phyloP scores from a whole-genome alignment of 2,113 vertebrate genomes.

The Myocastor coypus region DNA sequence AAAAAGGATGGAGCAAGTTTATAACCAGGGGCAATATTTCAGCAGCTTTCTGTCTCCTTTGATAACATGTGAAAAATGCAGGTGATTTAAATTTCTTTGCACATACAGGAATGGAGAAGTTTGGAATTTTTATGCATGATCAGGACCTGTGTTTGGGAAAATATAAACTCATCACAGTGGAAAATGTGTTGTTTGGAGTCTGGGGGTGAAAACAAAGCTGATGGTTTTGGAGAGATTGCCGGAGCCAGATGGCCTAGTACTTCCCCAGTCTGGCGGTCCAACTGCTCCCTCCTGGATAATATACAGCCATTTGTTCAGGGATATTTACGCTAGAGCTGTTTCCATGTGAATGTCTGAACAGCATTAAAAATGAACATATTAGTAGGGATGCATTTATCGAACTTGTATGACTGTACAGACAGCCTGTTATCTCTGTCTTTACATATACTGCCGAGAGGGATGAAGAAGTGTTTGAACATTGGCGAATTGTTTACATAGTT shows the following conservation, averaged over 20 bases:
- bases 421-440: slow-evolving; percentile 79
- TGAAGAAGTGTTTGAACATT: slow-evolving; percentile 75
- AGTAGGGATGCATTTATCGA: slow-evolving; percentile 89
- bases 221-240: slow-evolving; percentile 93
- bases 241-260: slow-evolving; percentile 93
- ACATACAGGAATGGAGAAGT: slow-evolving; percentile 88
- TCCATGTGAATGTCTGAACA: slow-evolving; percentile 92
- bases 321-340: slow-evolving; percentile 93
- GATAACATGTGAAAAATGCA: slow-evolving; percentile 87
- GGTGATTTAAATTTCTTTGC: slow-evolving; percentile 91
- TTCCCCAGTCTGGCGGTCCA: slow-evolving; percentile 92
- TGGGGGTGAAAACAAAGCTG: slow-evolving; percentile 94
- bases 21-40: slow-evolving; percentile 82
- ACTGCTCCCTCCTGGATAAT: slow-evolving; percentile 94
- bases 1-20: slow-evolving; percentile 81
- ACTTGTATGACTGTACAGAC: slow-evolving; percentile 85
- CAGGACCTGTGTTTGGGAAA: slow-evolving; percentile 92
- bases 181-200: slow-evolving; percentile 95
- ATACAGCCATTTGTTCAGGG: slow-evolving; percentile 93
- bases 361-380: slow-evolving; percentile 93
- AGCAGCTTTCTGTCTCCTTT: slow-evolving; percentile 86
- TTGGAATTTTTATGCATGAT: slow-evolving; percentile 93
- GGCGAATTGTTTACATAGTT: slow-evolving; percentile 80
- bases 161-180: slow-evolving; percentile 93
- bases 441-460: slow-evolving; percentile 76